Base-by-base conservation (phyloP, 2,888 invertebrate genomes). In the Frankliniella fusca region DNA sequence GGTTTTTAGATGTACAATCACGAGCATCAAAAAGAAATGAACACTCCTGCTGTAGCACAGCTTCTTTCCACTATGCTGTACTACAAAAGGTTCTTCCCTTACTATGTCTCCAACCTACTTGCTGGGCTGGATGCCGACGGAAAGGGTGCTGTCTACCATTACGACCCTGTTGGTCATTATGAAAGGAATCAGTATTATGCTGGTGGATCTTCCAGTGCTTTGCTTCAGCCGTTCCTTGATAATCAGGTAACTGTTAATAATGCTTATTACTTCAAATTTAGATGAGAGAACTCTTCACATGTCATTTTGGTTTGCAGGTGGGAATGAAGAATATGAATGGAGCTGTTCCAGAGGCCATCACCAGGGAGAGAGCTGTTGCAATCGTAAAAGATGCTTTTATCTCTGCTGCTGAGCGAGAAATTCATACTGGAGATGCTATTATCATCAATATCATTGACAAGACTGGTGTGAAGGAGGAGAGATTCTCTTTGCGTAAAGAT, bases 331-430 rank as follows among this genome's bases (percentile, higher is more conserved):
- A 99, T 87, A 93, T 94, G 91, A 92, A 93, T 86, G 93, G 93
- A 87, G 91, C 91, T 0, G 90, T 89, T 1, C 89, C 89, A 80
- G 90, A 90, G 1, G 91, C 93, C 0, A 87, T 98, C 20, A 90
- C 94, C 0, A 89, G 92, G 86, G 97, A 97, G 82, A 93, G 93
- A 86, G 98, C 98, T 0, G 88, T 97, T 18, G 91, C 93, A 9
- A 90, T 99, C 54, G 90, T 98, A 79, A 97, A 97, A 86, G 99
- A 99, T 90, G 96, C 96, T 0, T 99, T 99, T 88, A 97, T 97
- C 85, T 97, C 98, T 82, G 99, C 99, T 7, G 96, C 98, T 1
- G 99, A 99, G 88, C 92, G 99, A 87, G 99, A 99, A 88, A 99
- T 98, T 86, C 95, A 97, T 87, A 98, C 98, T 83, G 99, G 99